Evolutionary conservation across 2,797 vertebrate genomes (phyloP), one percentile per base, ranked within the genome.

Genomic region (Threskiornis aethiopicus): DNA sequence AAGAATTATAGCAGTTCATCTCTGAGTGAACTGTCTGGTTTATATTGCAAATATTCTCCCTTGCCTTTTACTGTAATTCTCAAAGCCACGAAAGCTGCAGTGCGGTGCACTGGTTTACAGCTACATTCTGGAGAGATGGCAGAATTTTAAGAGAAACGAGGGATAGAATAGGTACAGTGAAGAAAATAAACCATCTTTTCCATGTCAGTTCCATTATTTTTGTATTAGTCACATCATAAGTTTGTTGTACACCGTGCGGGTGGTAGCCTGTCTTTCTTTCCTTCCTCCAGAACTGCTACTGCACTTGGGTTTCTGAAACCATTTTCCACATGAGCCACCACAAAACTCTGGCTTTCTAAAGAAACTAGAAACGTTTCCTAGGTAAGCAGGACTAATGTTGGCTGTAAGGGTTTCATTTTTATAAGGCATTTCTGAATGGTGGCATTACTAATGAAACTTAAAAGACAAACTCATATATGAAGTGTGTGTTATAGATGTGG

Each of bases 241-340:
- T 41, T 31, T 15, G 0, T 20, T 51, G 20, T 20, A 41, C 14
- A 26, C 15, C 4, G 1, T 31, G 8, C 5, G 5, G 14, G 19
- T 26, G 10, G 22, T 42, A 47, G 6, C 1, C 3, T 3, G n/a
- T 8, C 10, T 57, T 66, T 55, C 22, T 19, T 37, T 92, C 24
- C 8, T 66, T 70, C 14, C 29, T 75, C 17, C 35, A 61, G 29
- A 84, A 46, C 4, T 76, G 17, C 14, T 75, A 35, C 4, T 25
- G 7, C 5, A 26, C 10, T 55, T 57, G 5, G 5, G 3, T 83
- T 90, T 75, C 33, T 75, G 61, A 46, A 69, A n/a, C 5, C 3
- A 17, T 70, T 44, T n/a, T 55, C 29, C 41, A 44, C 16, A 20
- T 6, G 3, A 10, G 5, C 10, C 22, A 55, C 2, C 37, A 39